Evolutionary conservation across 2,888 invertebrate species (phyloP), one percentile per base, ranked within the genome.

Genomic region (Pheosia tremula): DNA sequence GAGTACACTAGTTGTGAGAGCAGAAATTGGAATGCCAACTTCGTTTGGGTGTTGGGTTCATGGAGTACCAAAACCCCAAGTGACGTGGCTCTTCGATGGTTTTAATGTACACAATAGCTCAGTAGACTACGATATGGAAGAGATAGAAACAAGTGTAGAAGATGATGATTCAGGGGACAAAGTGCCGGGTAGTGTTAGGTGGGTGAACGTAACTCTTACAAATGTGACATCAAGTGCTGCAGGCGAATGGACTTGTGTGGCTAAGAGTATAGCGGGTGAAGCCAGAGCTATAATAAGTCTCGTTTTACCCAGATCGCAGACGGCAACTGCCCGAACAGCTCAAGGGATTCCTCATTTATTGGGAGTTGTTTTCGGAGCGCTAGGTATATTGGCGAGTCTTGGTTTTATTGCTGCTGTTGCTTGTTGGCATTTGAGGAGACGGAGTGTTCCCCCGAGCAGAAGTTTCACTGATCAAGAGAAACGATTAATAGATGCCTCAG

Each of bases 401-500:
- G 95, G 97, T n/a, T 89, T 95, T 57, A 84, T 93, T 60, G 91
- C 86, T 6, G 90, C 94, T n/a, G 91, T 94, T 53, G 93, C 91
- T 3, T 93, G 94, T 64, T 94, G 94, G 91, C 95, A 96, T 72
- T 95, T 97, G 60, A 94, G 97, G 63, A 96, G 97, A 86, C 95
- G 96, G 55, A 96, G 96, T 69, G 96, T 97, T 4, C 94, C 95
- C 43, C 93, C 95, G 0, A 94, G 94, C 70, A 92, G 95, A 67
- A 97, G 97, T 85, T 97, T 97, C 82, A 97, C 96, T 60, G 98
- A 98, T 81, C 98, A 98, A 90, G 97, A 98, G 81, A 97, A 98
- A 88, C 96, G 97, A 79, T 91, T 98, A 58, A 94, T 98, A 69
- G 97, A 97, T 77, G 96, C 97, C 41, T 97, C 97, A 88, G 78